Evolutionary conservation across 1,140 invertebrate genomes (phyloP), one percentile per base, ranked within the genome.

Genomic region (Lepeophtheirus salmonis): DNA sequence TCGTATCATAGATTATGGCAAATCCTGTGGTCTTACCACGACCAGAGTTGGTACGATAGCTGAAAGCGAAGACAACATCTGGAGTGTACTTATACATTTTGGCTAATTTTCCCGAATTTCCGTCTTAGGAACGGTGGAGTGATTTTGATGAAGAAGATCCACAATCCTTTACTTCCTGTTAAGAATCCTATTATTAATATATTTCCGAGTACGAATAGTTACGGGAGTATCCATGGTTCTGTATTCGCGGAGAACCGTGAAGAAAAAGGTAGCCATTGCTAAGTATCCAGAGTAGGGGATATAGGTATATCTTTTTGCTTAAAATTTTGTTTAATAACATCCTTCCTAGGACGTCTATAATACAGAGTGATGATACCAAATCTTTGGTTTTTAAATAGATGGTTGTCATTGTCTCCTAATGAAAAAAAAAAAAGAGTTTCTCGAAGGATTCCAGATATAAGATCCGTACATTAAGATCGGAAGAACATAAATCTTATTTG

Each of bases 71-170:
- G 48, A 97, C 83, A 30, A 95, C 82, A 76, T 99, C 96, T 16
- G 91, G 83, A 14, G 92, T 95, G 26, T 91, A 89, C 77, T 96
- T 98, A 79, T 97, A 99, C 83, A 97, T 87, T 72, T 90, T 89
- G 0, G 92, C 90, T 61, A 99, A 73, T 71, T 94, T 96, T 98
- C 94, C 61, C 92, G 77, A 65, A 99, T 85, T 71, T 98, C 92
- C 16, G 84, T 91, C 74, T 98, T 99, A 67, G 90, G 85, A 52
- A 98, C 84, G 24, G 91, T 94, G 3, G 91, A 79, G 66, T 89
- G 82, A 53, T 89, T 87, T 53, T 94, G 92, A 72, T 99, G 96
- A 41, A 97, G 76, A 30, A 98, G 88, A 83, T 99, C 95, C 16
- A 89, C 84, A 62, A 88, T 92, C 95, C 98, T 98, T 81, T 98